These are phyloP conservation scores for Lissonota sp. DNA, from an alignment of 2,888 invertebrate genomes.

Conservation along the genomic window DNA sequence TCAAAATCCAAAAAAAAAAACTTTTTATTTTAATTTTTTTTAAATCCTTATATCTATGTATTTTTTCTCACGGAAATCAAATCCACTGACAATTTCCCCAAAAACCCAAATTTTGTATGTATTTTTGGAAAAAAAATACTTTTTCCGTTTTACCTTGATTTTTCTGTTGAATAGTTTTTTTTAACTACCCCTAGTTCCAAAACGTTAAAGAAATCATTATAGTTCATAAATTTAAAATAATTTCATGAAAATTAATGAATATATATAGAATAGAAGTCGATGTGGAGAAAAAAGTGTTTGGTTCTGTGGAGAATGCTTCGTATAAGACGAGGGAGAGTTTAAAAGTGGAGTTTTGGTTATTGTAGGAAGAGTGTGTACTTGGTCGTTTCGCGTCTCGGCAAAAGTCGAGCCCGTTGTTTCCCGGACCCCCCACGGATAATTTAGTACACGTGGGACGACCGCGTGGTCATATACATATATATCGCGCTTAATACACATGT, in stretches of 20 bases:
- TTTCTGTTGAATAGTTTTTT: too few species aligned
- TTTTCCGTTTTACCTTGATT: too few species aligned
- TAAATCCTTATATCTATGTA: too few species aligned
- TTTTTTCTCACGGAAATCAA: too few species aligned
- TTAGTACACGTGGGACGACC: constrained; percentile 54
- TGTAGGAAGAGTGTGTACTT: not conserved
- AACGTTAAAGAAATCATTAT: too few species aligned
- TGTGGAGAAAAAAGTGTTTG: not conserved
- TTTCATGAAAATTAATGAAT: not conserved
- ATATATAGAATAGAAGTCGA: not conserved
- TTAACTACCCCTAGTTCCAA: too few species aligned
- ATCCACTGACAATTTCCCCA: too few species aligned
- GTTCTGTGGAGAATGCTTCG: constrained; percentile 1
- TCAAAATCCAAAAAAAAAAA: too few species aligned
- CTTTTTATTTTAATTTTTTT: too few species aligned
- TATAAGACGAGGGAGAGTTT: constrained; percentile 22
- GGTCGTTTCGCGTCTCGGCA: constrained; percentile 14
- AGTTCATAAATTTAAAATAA: too few species aligned
- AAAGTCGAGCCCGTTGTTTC: constrained; percentile 30
- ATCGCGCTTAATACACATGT: not conserved
- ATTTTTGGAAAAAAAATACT: too few species aligned
- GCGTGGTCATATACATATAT: constrained; percentile 18
- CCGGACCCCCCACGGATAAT: constrained; percentile 44
- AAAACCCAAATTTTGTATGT: too few species aligned
- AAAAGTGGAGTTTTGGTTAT: constrained; percentile 29